Conservation (phyloP, 2,113 vertebrate genomes). For the Cichladusa arquata region DNA sequence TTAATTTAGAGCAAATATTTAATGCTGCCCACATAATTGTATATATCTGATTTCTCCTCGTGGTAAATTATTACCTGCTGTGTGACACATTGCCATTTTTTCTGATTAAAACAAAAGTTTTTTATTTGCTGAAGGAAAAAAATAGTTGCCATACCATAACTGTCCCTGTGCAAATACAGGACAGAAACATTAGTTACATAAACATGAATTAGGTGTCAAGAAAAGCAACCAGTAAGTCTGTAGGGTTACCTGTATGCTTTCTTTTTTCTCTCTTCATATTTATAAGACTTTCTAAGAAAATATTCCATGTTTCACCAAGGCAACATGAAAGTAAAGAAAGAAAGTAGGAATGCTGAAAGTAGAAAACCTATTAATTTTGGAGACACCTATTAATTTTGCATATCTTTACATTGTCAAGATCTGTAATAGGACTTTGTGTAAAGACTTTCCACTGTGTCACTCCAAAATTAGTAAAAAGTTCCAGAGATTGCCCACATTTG, state of each 20-base stretch:
- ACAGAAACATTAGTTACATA: neutral
- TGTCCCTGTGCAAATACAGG: neutral
- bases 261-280: neutral
- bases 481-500: neutral
- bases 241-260: neutral
- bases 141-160: neutral
- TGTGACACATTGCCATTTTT: neutral
- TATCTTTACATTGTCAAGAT: neutral
- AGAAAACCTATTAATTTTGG: neutral
- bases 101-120: neutral
- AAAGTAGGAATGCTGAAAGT: neutral
- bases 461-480: neutral
- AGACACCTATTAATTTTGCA: neutral
- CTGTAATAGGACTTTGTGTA: neutral
- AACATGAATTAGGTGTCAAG: neutral
- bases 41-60: neutral
- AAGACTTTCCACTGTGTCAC: neutral
- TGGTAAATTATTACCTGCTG: slow-evolving; percentile 23
- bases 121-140: neutral
- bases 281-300: neutral
- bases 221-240: neutral
- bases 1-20: slow-evolving; percentile 22
- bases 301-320: neutral
- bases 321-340: neutral
- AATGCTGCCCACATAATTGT: neutral